Evolutionary conservation across 2,113 vertebrate genomes (phyloP).

Genomic region (Semicossyphus pulcher): DNA sequence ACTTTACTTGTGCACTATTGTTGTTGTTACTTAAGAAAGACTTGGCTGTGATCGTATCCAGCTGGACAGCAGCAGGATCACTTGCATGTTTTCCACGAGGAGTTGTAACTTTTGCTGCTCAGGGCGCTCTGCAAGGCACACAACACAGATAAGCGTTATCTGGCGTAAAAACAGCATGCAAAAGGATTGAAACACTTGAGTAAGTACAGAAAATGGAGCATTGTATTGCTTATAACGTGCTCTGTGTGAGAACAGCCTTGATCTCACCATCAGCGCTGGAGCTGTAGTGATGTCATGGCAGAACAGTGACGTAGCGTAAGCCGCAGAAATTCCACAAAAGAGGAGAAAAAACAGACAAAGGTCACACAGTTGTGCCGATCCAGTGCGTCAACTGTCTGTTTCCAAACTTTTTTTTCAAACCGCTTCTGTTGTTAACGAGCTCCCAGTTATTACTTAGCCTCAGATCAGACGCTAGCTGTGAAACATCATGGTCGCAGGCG

Average conservation of each 20-base stretch:
- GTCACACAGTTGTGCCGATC: slow-evolving; percentile 9
- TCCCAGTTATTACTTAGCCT: slow-evolving; percentile 22
- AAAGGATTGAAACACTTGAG: background rate
- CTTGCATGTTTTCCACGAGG: background rate
- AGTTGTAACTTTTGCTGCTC: background rate
- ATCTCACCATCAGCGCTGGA: too few relatives aligned
- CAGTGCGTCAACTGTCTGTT: slow-evolving; percentile 3
- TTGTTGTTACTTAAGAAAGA: background rate
- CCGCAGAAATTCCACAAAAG: background rate
- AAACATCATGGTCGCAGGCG: background rate
- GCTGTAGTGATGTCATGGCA: background rate
- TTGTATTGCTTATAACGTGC: background rate
- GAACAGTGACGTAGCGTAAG: background rate
- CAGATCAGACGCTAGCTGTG: slow-evolving; percentile 35
- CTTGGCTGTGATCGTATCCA: background rate
- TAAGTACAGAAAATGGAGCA: background rate
- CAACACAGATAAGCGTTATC: background rate
- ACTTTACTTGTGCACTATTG: background rate
- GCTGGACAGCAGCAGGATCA: background rate
- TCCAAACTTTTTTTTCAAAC: background rate
- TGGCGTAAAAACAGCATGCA: background rate
- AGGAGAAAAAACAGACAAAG: too few relatives aligned
- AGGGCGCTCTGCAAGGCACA: too few relatives aligned
- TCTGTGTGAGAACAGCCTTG: too few relatives aligned
- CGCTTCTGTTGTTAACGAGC: slow-evolving; percentile 35